Evolutionary conservation across 2,797 vertebrate species (phyloP).

Genomic region (Moxostoma hubbsi): DNA sequence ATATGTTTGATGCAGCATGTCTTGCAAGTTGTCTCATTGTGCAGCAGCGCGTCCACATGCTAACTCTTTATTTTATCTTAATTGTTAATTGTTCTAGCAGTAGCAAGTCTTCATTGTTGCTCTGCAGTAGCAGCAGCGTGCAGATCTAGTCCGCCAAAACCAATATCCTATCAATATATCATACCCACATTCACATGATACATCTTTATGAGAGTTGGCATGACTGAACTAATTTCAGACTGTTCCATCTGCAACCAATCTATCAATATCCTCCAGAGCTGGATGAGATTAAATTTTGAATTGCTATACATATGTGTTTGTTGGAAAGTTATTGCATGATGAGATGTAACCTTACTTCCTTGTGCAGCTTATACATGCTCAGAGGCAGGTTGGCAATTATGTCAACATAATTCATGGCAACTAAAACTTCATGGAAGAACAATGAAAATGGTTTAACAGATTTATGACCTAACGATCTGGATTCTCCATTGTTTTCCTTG

Average conservation of each 20-base stretch:
- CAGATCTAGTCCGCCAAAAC: too few species aligned
- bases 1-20: too few species aligned
- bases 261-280: conserved; percentile 28
- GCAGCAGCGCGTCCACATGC: too few species aligned
- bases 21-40: too few species aligned
- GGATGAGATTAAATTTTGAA: conserved; percentile 33
- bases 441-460: conserved; percentile 58
- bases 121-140: too few species aligned
- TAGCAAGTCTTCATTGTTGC: too few species aligned
- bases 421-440: conserved; percentile 58
- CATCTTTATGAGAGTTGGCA: too few species aligned
- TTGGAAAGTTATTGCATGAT: conserved; percentile 48
- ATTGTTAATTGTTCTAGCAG: too few species aligned
- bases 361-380: conserved; percentile 59
- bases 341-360: conserved; percentile 61
- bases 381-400: conserved; percentile 64
- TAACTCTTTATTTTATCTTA: too few species aligned
- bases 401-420: conserved; percentile 68
- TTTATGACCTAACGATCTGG: conserved; percentile 67
- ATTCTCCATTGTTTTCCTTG: conserved; percentile 41
- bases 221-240: background rate
- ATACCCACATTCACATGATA: too few species aligned
- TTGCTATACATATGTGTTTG: conserved; percentile 28
- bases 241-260: conserved; percentile 50
- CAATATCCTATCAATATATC: too few species aligned